A percentile compares a stretch with the other conserved stretches of the same genome.
phyloP scores from a whole-genome alignment of 2,888 invertebrate genomes.

The Arctia plantaginis region DNA sequence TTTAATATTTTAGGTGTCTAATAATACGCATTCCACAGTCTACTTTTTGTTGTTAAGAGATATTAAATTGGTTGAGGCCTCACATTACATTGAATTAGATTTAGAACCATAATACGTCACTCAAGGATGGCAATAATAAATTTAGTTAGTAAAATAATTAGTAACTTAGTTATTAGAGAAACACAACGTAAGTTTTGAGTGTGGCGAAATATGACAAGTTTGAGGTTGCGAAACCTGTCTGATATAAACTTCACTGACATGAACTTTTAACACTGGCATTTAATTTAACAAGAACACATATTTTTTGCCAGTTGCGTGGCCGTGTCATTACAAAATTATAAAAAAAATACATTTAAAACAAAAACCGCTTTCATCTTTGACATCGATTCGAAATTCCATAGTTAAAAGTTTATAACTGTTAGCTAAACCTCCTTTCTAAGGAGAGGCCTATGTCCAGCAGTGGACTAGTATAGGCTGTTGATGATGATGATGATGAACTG shows the following conservation, averaged over 20 bases:
- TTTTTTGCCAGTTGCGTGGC: background rate
- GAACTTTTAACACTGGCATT: background rate
- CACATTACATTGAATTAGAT: constrained; percentile 36
- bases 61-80: constrained; percentile 14
- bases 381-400: background rate
- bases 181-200: background rate
- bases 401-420: background rate
- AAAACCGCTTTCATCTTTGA: background rate
- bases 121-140: background rate
- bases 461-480: too few relatives aligned
- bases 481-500: too few relatives aligned
- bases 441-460: too few relatives aligned
- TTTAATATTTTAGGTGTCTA: constrained; percentile 20
- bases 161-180: background rate
- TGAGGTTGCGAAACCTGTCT: background rate
- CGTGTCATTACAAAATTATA: background rate
- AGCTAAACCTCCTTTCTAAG: too few relatives aligned
- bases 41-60: constrained; percentile 16
- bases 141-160: too few relatives aligned
- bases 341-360: background rate
- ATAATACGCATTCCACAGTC: constrained; percentile 15
- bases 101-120: constrained; percentile 31
- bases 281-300: background rate
- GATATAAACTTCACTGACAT: background rate
- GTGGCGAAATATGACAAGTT: background rate